Percentiles rank a stretch among this genome's conserved stretches.
phyloP scores from a whole-genome alignment of 2,888 invertebrate genomes.

The Anodontia alba region DNA sequence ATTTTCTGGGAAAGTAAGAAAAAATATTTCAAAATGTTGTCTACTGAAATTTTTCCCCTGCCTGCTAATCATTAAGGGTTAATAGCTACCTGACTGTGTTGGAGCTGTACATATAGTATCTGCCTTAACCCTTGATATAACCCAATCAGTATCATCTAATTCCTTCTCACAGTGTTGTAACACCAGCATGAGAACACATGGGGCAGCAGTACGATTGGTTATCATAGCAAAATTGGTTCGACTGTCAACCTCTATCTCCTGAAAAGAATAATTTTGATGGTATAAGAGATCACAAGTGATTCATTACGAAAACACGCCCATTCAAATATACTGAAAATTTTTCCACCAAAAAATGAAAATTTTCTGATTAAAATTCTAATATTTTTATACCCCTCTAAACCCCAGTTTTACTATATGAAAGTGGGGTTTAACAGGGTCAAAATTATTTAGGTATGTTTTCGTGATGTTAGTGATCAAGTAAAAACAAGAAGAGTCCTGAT shows the following conservation, averaged over 20 bases:
- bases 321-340: too few species aligned
- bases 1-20: too few species aligned
- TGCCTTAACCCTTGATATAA: conserved; percentile 75
- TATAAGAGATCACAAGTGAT: neutral
- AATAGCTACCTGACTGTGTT: conserved; percentile 33
- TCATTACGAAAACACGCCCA: neutral
- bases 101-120: conserved; percentile 42
- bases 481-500: too few species aligned
- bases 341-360: too few species aligned
- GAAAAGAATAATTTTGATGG: neutral
- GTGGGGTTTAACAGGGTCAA: too few species aligned
- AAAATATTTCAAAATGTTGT: too few species aligned
- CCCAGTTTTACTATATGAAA: too few species aligned
- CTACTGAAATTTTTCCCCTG: too few species aligned
- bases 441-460: too few species aligned
- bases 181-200: conserved; percentile 71
- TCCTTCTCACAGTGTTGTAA: conserved; percentile 77
- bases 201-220: conserved; percentile 72
- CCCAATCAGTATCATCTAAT: conserved; percentile 83
- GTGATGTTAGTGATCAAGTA: too few species aligned
- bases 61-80: too few species aligned
- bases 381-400: too few species aligned
- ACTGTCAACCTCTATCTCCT: conserved; percentile 80
- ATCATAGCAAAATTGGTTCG: conserved; percentile 75
- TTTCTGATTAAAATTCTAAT: neutral